Evolutionary conservation across 1,140 invertebrate genomes (phyloP).

Genomic region (Cyphomyrmex costatus): DNA sequence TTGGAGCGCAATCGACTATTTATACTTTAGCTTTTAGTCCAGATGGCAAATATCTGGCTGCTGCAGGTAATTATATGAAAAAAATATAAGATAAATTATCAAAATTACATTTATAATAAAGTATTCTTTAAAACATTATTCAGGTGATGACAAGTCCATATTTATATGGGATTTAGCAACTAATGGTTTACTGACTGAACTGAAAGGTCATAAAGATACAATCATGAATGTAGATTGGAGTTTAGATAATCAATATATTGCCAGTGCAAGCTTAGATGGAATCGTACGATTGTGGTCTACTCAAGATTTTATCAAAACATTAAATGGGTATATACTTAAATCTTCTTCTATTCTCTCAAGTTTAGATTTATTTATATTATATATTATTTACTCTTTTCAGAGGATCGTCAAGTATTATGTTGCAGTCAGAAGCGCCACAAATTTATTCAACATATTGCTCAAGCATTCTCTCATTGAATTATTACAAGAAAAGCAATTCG

Average conservation of each 20-base stretch:
- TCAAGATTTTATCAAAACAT: constrained; percentile 80
- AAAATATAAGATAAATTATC: constrained; percentile 22
- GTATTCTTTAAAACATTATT: constrained; percentile 34
- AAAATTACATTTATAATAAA: constrained; percentile 1
- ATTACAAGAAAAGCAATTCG: constrained; percentile 84
- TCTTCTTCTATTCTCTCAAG: constrained; percentile 24
- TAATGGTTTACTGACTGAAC: constrained; percentile 88
- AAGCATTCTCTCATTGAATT: constrained; percentile 84
- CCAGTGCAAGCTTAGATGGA: constrained; percentile 89
- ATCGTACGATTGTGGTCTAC: constrained; percentile 89
- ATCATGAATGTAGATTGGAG: constrained; percentile 89
- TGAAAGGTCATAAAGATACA: constrained; percentile 89
- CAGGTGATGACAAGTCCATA: constrained; percentile 90
- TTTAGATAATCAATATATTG: constrained; percentile 88
- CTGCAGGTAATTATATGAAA: constrained; percentile 87
- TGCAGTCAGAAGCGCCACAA: constrained; percentile 78
- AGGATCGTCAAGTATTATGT: constrained; percentile 74
- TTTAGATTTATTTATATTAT: constrained; percentile 19
- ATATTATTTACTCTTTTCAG: constrained; percentile 77
- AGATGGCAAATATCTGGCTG: constrained; percentile 90
- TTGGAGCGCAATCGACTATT: constrained; percentile 89
- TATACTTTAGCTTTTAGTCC: constrained; percentile 90
- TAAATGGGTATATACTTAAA: constrained; percentile 85
- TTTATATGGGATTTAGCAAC: constrained; percentile 91
- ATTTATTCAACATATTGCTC: constrained; percentile 83